Evolutionary conservation across 2,888 invertebrate species (phyloP).

Genomic region (Nephrotoma appendiculata): DNA sequence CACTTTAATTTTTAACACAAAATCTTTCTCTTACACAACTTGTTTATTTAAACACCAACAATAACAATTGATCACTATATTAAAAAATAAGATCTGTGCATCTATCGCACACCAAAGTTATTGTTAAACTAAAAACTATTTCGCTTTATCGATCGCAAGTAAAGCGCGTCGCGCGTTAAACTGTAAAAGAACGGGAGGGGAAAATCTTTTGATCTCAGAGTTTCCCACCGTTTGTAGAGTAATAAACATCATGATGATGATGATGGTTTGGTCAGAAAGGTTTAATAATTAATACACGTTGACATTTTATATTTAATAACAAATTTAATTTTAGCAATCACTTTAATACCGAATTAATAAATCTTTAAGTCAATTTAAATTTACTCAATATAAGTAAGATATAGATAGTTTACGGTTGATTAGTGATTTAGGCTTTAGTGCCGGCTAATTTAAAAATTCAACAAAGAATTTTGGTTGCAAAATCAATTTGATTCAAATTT

Average conservation of each 20-base stretch:
- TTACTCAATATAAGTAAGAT: too few species aligned
- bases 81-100: not conserved
- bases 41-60: not conserved
- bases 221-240: too few species aligned
- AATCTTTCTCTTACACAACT: not conserved
- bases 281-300: too few species aligned
- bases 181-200: not conserved
- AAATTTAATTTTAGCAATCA: too few species aligned
- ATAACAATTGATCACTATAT: not conserved
- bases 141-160: not conserved
- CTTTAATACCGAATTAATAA: too few species aligned
- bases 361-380: too few species aligned
- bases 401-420: not conserved
- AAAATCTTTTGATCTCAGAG: not conserved
- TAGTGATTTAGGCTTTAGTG: not conserved
- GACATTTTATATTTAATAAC: too few species aligned
- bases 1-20: not conserved
- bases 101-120: not conserved
- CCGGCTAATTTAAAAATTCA: not conserved
- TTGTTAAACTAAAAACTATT: not conserved
- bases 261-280: too few species aligned
- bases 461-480: not conserved
- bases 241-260: too few species aligned
- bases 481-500: not conserved
- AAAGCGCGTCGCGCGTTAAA: not conserved